Conservation (phyloP, 1,140 invertebrate species). For the Adelges cooleyi region DNA sequence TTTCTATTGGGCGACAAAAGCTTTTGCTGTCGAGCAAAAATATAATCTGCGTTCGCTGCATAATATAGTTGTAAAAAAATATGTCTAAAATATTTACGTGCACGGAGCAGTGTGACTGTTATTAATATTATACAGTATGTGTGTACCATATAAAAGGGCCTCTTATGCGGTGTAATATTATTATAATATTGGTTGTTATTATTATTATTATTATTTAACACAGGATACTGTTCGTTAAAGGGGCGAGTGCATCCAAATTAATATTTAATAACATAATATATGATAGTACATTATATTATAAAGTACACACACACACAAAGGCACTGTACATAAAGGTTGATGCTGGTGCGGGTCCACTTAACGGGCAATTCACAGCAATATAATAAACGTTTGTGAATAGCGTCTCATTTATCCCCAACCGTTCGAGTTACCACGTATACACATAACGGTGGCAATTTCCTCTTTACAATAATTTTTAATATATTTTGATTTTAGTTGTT, state of each 20-base stretch:
- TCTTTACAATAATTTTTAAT: conserved; percentile 11
- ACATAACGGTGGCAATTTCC: conserved; percentile 2
- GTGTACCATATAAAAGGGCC: no score
- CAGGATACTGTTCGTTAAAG: conserved; percentile 27
- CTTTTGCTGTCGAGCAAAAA: no score
- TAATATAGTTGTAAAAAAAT: no score
- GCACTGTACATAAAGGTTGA: conserved; percentile 4
- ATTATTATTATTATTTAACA: no score
- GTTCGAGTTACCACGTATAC: neutral
- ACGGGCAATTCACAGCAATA: conserved; percentile 25
- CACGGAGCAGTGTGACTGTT: no score
- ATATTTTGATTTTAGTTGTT: conserved; percentile 19
- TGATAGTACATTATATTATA: neutral
- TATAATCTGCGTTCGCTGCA: no score
- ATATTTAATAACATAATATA: conserved; percentile 21
- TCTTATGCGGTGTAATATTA: no score
- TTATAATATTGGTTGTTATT: no score
- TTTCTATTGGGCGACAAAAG: no score
- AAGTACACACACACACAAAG: neutral
- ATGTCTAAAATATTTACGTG: no score
- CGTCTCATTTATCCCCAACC: conserved; percentile 18
- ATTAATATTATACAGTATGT: no score
- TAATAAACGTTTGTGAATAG: conserved; percentile 26
- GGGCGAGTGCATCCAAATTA: conserved; percentile 24
- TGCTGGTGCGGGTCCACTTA: conserved; percentile 26